Evolutionary conservation across 2,888 invertebrate genomes (phyloP).

Genomic region (Temnothorax unifasciatus): DNA sequence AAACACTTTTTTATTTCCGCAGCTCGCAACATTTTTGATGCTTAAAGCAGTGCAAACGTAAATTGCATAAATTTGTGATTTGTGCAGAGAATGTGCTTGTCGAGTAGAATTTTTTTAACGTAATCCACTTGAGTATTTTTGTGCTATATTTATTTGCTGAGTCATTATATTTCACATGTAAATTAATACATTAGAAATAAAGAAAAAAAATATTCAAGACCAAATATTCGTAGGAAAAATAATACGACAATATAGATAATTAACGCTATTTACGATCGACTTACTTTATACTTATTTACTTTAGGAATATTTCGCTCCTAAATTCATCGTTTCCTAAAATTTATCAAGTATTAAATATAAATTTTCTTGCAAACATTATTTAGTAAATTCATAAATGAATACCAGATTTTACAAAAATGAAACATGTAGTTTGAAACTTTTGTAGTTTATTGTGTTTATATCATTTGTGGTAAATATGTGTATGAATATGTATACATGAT

Average conservation of each 20-base stretch:
- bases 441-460: not conserved
- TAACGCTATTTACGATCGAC: not conserved
- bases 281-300: not conserved
- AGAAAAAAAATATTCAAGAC: slow-evolving; percentile 1
- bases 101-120: not conserved
- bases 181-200: slow-evolving; percentile 6
- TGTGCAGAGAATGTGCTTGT: not conserved
- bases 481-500: not conserved
- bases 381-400: not conserved
- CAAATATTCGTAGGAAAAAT: not conserved
- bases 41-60: slow-evolving; percentile 2
- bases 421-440: not conserved
- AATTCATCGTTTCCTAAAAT: not conserved
- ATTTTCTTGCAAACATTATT: slow-evolving; percentile 3
- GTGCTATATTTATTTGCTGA: not conserved
- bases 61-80: not conserved
- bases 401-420: not conserved
- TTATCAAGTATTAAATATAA: not conserved
- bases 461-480: not conserved
- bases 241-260: not conserved
- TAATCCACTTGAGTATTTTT: not conserved
- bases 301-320: not conserved
- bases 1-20: not conserved
- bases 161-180: not conserved
- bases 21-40: not conserved